A percentile compares a stretch with the other conserved stretches of the same genome.
phyloP scores from a whole-genome alignment of 1,140 invertebrate species.

The Trichomalopsis sarcophagae region DNA sequence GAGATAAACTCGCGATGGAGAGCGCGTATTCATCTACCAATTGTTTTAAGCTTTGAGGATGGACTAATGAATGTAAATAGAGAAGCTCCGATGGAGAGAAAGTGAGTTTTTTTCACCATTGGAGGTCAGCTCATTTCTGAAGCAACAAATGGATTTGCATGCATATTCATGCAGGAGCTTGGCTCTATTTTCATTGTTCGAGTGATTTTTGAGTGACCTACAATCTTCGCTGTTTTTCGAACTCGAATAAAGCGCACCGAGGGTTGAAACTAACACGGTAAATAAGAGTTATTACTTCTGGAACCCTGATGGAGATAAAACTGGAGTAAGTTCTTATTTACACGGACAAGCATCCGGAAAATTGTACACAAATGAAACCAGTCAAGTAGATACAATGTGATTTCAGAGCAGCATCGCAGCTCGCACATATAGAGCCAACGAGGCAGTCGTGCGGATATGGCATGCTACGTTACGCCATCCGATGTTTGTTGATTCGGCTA shows the following conservation, averaged over 20 bases:
- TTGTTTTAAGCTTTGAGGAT: neutral
- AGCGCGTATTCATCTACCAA: neutral
- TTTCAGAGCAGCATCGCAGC: conserved; percentile 6
- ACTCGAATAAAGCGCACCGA: no score
- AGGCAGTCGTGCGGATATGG: neutral
- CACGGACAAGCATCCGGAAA: neutral
- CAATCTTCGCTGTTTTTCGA: neutral
- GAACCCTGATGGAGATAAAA: no score
- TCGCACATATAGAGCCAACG: neutral
- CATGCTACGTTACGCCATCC: neutral
- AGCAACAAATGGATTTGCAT: neutral
- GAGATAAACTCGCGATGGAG: neutral
- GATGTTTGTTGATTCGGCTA: conserved; percentile 10
- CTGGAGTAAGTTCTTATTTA: no score
- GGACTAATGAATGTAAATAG: neutral
- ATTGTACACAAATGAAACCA: neutral
- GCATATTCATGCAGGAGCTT: neutral
- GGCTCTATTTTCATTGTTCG: neutral
- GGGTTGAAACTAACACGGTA: no score
- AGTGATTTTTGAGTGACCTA: neutral
- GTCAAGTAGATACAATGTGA: conserved; percentile 13
- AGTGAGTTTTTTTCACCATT: neutral
- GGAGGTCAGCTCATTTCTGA: neutral
- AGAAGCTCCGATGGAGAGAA: neutral
- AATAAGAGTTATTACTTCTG: no score